phyloP scores from a whole-genome alignment of 2,888 invertebrate species.

The Phoronis australis region DNA sequence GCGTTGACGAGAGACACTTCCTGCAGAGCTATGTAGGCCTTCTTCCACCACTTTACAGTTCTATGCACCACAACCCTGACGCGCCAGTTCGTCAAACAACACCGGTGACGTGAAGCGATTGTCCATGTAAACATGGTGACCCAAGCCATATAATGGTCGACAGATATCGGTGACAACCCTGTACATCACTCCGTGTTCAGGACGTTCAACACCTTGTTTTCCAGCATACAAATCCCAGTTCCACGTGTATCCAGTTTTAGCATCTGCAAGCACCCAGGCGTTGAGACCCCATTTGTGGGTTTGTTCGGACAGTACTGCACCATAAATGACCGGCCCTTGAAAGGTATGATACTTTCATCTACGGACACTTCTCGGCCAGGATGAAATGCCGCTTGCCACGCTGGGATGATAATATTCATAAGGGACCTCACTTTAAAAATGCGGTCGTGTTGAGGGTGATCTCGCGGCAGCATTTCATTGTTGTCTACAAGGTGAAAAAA shows the following conservation, averaged over 20 bases:
- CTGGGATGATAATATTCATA: neutral
- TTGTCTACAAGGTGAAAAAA: slow-evolving; percentile 6
- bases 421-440: slow-evolving; percentile 4
- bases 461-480: neutral
- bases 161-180: neutral
- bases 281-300: slow-evolving; percentile 11
- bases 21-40: neutral
- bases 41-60: neutral
- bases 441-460: slow-evolving; percentile 2
- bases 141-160: neutral
- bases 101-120: neutral
- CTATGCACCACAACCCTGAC: neutral
- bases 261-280: slow-evolving; percentile 9
- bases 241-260: slow-evolving; percentile 3
- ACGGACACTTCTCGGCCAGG: slow-evolving; percentile 5
- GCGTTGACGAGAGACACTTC: neutral
- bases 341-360: slow-evolving; percentile 5
- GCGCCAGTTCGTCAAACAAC: neutral
- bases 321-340: slow-evolving; percentile 4
- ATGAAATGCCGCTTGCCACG: slow-evolving; percentile 3
- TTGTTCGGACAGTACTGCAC: slow-evolving; percentile 8
- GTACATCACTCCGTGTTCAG: neutral
- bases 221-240: slow-evolving; percentile 5
- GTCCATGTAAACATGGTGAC: neutral
- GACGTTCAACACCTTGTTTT: neutral